Conservation (phyloP, 2,113 vertebrate genomes). For the Ceratotherium simum region DNA sequence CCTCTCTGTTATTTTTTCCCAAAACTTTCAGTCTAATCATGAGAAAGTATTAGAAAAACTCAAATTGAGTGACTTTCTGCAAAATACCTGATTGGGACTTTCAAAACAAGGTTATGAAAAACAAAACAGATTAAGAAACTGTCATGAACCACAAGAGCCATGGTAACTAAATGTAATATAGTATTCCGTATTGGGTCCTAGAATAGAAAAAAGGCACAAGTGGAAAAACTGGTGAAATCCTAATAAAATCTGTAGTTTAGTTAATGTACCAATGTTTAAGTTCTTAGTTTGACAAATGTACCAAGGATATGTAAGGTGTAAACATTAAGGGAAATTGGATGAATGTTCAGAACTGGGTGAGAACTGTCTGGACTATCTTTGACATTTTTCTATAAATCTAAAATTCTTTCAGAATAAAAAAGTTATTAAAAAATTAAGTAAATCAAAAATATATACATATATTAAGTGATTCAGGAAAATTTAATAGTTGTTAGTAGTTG, state of each 20-base stretch:
- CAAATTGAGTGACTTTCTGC: not conserved
- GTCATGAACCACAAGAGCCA: not conserved
- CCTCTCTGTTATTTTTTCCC: not conserved
- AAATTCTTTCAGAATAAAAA: not conserved
- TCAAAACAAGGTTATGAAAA: not conserved
- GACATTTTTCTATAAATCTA: not conserved
- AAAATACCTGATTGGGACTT: not conserved
- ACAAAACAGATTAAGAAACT: not conserved
- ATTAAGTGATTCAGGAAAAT: not conserved
- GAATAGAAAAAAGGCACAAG: not conserved
- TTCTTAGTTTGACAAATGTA: not conserved
- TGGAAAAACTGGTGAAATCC: not conserved
- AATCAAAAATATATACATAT: not conserved
- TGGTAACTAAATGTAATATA: not conserved
- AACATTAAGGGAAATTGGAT: not conserved
- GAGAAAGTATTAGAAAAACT: not conserved
- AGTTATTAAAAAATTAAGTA: not conserved
- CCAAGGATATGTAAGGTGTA: not conserved
- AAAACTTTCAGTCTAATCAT: not conserved
- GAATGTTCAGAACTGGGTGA: not conserved
- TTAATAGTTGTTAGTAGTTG: not conserved
- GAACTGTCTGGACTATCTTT: not conserved
- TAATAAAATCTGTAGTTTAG: not conserved
- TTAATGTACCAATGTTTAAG: not conserved
- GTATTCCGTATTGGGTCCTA: too few relatives aligned